Evolutionary conservation across 2,888 invertebrate genomes (phyloP).

Genomic region (Ellobium chinense): DNA sequence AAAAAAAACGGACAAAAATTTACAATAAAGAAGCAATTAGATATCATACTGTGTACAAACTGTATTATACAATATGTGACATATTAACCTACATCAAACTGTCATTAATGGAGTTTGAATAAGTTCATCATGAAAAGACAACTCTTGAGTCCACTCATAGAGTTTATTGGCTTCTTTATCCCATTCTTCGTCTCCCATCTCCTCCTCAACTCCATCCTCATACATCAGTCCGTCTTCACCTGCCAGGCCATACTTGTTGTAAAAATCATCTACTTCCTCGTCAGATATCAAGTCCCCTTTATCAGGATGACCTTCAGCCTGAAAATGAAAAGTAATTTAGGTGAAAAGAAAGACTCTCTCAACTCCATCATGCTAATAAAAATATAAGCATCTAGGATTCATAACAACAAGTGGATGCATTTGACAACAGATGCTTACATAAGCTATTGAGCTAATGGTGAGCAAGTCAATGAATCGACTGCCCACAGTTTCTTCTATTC

Average conservation of each 20-base stretch:
- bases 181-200: slow-evolving; percentile 65
- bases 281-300: slow-evolving; percentile 4
- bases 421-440: no score
- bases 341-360: not conserved
- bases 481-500: no score
- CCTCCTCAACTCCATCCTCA: slow-evolving; percentile 74
- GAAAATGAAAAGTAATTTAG: not conserved
- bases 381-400: no score
- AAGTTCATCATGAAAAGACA: slow-evolving; percentile 74
- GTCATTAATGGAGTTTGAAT: slow-evolving; percentile 65
- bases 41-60: no score
- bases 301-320: not conserved
- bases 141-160: slow-evolving; percentile 78
- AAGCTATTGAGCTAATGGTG: no score
- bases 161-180: slow-evolving; percentile 76
- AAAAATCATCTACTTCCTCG: slow-evolving; percentile 61
- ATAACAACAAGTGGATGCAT: no score
- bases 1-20: no score
- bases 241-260: slow-evolving; percentile 59
- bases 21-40: no score
- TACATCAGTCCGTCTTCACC: slow-evolving; percentile 52
- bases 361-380: no score
- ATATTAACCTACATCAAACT: not conserved
- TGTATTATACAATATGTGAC: not conserved
- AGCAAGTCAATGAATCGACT: no score